Percentiles rank a stretch among this genome's conserved stretches.
phyloP scores from a whole-genome alignment of 2,797 vertebrate species.

The Darevskia nairensis region DNA sequence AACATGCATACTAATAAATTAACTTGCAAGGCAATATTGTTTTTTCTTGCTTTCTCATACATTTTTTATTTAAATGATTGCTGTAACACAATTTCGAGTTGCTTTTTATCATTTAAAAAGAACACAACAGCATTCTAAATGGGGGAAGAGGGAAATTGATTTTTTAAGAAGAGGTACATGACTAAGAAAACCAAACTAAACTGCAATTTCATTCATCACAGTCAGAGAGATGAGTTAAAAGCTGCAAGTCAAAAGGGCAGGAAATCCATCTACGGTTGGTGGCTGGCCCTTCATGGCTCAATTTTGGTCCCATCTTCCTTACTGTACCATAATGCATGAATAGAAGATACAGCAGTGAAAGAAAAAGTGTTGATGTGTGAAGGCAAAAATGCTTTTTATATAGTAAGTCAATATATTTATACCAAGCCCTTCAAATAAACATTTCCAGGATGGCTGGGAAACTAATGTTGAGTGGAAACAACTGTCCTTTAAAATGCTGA shows the following conservation, averaged over 20 bases:
- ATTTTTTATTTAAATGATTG: conserved; percentile 58
- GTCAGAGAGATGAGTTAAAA: not conserved
- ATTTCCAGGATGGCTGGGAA: not conserved
- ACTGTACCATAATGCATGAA: not conserved
- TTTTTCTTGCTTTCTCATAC: conserved; percentile 34
- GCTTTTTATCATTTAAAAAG: conserved; percentile 45
- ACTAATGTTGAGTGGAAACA: not conserved
- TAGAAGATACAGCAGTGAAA: not conserved
- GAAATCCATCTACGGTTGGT: not conserved
- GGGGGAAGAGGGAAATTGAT: not conserved
- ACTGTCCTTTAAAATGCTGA: not conserved
- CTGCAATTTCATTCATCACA: not conserved
- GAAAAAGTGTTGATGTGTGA: not conserved
- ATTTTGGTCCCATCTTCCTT: not conserved
- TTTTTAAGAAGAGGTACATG: not conserved
- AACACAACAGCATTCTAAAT: not conserved
- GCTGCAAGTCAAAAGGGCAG: not conserved
- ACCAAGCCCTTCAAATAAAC: not conserved
- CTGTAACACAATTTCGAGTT: conserved; percentile 41
- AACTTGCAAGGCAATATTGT: conserved; percentile 60
- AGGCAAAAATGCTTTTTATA: not conserved
- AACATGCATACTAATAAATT: conserved; percentile 67
- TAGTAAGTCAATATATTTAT: not conserved
- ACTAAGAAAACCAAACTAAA: not conserved
- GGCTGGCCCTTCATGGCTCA: not conserved